These are phyloP conservation scores for Grammomys dolichurus DNA, from an alignment of 2,113 vertebrate genomes.

Conservation along the genomic window DNA sequence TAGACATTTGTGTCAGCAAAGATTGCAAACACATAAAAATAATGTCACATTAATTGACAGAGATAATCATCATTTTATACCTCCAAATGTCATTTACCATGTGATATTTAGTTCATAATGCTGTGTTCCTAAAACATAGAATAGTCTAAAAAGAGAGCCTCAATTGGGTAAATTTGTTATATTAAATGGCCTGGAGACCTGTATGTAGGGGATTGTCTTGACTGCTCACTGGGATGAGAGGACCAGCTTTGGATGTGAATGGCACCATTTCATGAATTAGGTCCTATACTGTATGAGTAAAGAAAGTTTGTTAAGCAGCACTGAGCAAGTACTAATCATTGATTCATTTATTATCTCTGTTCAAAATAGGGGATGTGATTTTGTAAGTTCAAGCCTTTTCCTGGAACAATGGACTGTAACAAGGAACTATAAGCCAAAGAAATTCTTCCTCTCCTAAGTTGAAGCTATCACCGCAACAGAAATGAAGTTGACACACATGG, in stretches of 20 bases:
- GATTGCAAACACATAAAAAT: neutral
- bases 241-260: neutral
- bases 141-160: neutral
- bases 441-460: neutral
- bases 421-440: neutral
- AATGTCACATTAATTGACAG: neutral
- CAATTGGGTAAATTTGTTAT: neutral
- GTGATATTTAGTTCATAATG: neutral
- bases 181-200: no score
- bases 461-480: neutral
- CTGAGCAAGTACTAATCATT: neutral
- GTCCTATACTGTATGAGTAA: neutral
- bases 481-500: neutral
- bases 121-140: neutral
- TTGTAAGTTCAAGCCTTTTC: neutral
- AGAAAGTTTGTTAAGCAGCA: neutral
- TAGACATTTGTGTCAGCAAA: neutral
- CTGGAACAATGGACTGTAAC: neutral
- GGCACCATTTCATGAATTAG: neutral
- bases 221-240: neutral
- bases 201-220: neutral
- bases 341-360: neutral
- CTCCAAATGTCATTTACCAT: neutral
- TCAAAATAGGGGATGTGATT: neutral
- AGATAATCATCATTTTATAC: neutral